Conservation (phyloP, 2,797 vertebrate genomes). For the Numenius phaeopus region DNA sequence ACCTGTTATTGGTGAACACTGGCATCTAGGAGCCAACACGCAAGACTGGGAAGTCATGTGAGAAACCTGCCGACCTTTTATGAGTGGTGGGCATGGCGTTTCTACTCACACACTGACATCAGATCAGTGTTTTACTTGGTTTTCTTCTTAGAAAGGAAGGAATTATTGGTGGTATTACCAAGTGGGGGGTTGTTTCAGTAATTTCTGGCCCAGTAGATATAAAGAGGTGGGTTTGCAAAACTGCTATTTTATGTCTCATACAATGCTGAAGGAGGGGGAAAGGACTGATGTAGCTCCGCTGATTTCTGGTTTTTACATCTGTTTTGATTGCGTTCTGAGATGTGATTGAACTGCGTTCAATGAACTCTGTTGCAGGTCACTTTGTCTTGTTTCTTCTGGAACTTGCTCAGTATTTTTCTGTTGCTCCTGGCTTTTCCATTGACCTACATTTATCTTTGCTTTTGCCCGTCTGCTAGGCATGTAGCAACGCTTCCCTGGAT, state of each 20-base stretch:
- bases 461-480: background rate
- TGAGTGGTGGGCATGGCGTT: background rate
- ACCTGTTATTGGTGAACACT: background rate
- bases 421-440: background rate
- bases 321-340: background rate
- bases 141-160: background rate
- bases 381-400: background rate
- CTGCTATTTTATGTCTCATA: background rate
- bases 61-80: background rate
- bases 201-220: background rate
- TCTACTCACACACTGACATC: accelerated
- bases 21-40: background rate
- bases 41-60: background rate
- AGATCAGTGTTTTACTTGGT: background rate
- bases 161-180: background rate
- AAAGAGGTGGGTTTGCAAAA: background rate
- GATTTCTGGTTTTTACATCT: background rate
- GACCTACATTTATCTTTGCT: background rate
- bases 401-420: background rate
- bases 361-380: background rate
- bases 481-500: background rate
- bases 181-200: background rate
- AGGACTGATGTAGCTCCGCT: background rate
- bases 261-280: background rate
- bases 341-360: background rate